phyloP scores from a whole-genome alignment of 2,888 invertebrate genomes.

The Fragum fragum region DNA sequence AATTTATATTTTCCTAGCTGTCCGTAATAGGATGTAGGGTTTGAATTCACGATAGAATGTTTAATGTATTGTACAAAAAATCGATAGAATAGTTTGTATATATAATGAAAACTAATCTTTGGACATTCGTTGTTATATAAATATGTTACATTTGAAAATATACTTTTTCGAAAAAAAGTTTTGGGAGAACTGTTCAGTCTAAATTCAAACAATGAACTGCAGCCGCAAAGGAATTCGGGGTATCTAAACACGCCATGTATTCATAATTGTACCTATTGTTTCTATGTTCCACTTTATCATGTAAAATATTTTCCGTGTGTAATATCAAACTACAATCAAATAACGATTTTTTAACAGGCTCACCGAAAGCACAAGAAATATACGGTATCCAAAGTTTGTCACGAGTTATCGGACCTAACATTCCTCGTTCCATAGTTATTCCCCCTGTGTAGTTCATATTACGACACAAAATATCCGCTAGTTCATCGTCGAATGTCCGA shows the following conservation, averaged over 20 bases:
- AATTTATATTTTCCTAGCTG: too few relatives aligned
- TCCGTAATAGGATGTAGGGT: too few relatives aligned
- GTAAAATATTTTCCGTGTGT: conserved; percentile 53
- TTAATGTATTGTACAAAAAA: too few relatives aligned
- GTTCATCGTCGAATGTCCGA: conserved; percentile 51
- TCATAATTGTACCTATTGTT: conserved; percentile 52
- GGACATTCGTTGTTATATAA: too few relatives aligned
- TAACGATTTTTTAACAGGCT: conserved; percentile 31
- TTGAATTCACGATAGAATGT: too few relatives aligned
- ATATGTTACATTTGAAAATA: too few relatives aligned
- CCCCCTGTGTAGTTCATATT: conserved; percentile 65
- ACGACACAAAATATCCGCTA: conserved; percentile 58
- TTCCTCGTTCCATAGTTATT: conserved; percentile 37
- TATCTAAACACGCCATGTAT: conserved; percentile 53
- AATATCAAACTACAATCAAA: conserved; percentile 58
- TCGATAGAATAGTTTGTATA: too few relatives aligned
- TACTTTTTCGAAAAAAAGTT: too few relatives aligned
- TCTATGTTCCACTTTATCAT: conserved; percentile 36
- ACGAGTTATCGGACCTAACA: conserved; percentile 35
- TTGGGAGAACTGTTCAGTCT: too few relatives aligned
- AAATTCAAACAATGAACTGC: conserved; percentile 58
- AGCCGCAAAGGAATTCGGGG: conserved; percentile 50
- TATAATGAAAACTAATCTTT: too few relatives aligned
- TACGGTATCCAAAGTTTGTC: conserved; percentile 58
- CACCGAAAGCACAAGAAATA: conserved; percentile 40